These are phyloP conservation scores for Lycodopsis pacificus DNA, from an alignment of 2,797 vertebrate genomes.

Conservation along the genomic window DNA sequence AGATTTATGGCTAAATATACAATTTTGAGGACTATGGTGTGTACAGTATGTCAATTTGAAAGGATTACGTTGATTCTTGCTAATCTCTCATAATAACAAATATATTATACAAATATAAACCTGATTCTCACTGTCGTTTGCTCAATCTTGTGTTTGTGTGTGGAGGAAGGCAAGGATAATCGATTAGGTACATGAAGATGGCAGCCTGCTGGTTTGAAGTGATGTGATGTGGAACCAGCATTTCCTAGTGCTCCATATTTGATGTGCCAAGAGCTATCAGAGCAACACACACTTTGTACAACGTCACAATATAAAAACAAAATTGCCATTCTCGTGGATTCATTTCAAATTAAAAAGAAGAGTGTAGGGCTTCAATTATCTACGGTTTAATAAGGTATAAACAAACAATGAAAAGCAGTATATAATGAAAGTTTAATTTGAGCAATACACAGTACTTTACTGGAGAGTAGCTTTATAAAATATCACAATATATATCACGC, in stretches of 20 bases:
- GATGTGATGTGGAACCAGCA: slow-evolving; percentile 52
- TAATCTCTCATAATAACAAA: slow-evolving; percentile 35
- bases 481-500: not conserved
- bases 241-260: slow-evolving; percentile 43
- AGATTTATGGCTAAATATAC: slow-evolving; percentile 13
- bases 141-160: slow-evolving; percentile 21
- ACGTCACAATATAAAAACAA: slow-evolving; percentile 11
- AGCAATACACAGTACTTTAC: not conserved
- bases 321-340: not conserved
- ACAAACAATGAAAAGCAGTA: not conserved
- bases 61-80: slow-evolving; percentile 27
- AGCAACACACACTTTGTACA: slow-evolving; percentile 20
- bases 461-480: slow-evolving; percentile 1
- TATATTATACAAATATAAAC: slow-evolving; percentile 22
- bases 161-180: slow-evolving; percentile 36
- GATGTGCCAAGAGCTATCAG: slow-evolving; percentile 46
- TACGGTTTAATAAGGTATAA: not conserved
- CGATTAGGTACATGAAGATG: slow-evolving; percentile 47
- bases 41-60: slow-evolving; percentile 12
- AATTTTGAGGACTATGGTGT: slow-evolving; percentile 6
- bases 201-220: slow-evolving; percentile 46
- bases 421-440: not conserved
- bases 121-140: slow-evolving; percentile 23
- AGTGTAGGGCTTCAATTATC: not conserved
- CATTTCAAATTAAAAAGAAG: not conserved